Conservation (phyloP, 1,140 invertebrate genomes). For the Triops cancriformis region DNA sequence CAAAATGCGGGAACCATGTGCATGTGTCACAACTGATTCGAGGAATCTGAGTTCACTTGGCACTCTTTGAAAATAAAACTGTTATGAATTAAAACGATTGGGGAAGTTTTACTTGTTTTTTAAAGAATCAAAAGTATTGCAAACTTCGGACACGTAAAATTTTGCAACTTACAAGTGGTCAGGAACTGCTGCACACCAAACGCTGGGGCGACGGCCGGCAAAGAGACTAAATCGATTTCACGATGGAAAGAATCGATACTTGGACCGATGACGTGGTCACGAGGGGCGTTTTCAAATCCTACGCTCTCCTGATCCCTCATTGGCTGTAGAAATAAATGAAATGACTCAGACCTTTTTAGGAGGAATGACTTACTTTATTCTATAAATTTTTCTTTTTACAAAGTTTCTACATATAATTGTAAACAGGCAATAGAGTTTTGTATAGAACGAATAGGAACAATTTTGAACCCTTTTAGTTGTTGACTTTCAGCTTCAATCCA, state of each 20-base stretch:
- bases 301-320: not conserved
- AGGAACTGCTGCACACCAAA: not conserved
- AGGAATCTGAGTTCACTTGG: not conserved
- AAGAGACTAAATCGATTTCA: slow-evolving; percentile 6
- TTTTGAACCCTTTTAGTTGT: not conserved
- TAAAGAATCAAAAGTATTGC: not conserved
- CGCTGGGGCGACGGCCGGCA: slow-evolving; percentile 1
- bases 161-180: slow-evolving; percentile 7
- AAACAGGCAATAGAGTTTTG: not conserved
- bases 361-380: not conserved
- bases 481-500: not conserved
- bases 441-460: not conserved
- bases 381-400: not conserved
- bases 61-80: not conserved
- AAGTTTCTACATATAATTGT: slow-evolving; percentile 1
- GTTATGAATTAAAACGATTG: not conserved
- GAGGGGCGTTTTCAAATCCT: not conserved
- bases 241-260: not conserved
- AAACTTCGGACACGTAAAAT: not conserved
- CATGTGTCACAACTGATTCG: not conserved
- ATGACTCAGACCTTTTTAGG: too few species aligned
- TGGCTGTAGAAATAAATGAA: too few species aligned
- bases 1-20: slow-evolving; percentile 12
- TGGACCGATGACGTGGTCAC: not conserved
- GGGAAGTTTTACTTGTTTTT: not conserved